Evolutionary conservation across 37 sponge, comb jelly and placozoan species (phyloP).

Genomic region (Chondrilla cf. caribensis): DNA sequence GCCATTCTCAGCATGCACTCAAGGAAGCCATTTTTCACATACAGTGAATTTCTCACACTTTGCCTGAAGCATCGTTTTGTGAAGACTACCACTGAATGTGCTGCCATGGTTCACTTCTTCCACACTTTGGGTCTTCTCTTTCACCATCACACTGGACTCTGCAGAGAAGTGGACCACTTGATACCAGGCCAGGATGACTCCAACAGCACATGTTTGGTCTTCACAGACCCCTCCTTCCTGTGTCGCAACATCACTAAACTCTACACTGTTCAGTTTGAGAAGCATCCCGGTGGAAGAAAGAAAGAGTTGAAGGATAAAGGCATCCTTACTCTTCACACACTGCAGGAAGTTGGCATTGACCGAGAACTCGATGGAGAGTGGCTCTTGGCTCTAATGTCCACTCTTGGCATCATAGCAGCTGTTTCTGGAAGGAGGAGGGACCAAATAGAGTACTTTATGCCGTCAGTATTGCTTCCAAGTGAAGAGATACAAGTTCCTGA

Average conservation of each 20-base stretch:
- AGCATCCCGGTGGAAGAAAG: not conserved
- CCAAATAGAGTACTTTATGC: not conserved
- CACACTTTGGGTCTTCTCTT: not conserved
- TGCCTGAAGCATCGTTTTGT: not conserved
- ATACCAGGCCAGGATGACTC: not conserved
- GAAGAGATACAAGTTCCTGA: not conserved
- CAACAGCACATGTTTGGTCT: constrained; percentile 7
- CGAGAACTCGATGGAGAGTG: not conserved
- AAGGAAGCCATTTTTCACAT: not conserved
- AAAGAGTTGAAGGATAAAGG: not conserved
- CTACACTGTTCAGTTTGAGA: not conserved
- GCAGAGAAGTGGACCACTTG: not conserved
- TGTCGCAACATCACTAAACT: not conserved
- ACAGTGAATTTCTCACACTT: constrained; percentile 1
- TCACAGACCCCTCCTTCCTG: constrained; percentile 4
- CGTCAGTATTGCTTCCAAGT: not conserved
- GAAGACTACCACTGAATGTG: not conserved
- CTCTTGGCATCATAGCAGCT: not conserved
- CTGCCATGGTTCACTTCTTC: constrained; percentile 5
- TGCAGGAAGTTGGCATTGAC: not conserved
- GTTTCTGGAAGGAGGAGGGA: not conserved
- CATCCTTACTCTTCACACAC: not conserved
- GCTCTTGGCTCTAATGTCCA: not conserved
- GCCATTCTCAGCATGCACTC: not conserved
- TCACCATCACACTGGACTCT: not conserved